Evolutionary conservation across 2,888 invertebrate genomes (phyloP).

Genomic region (Archaeoteleia sp.): DNA sequence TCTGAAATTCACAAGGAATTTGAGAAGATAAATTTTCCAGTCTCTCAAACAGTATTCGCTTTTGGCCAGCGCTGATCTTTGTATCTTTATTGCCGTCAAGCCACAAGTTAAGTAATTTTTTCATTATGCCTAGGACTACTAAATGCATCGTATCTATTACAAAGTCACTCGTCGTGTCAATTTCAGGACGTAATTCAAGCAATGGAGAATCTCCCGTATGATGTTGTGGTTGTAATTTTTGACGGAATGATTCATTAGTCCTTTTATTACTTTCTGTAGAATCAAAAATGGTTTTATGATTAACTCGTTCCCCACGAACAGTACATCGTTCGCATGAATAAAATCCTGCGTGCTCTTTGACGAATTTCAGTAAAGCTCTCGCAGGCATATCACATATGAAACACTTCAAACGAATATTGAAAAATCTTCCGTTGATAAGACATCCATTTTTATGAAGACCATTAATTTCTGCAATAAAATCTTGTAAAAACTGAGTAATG

Average conservation of each 20-base stretch:
- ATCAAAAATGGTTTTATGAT: neutral
- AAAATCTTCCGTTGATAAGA: neutral
- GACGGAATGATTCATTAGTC: neutral
- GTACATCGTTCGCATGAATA: neutral
- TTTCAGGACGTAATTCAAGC: too few relatives aligned
- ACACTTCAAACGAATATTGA: neutral
- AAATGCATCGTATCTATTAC: too few relatives aligned
- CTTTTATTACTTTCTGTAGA: neutral
- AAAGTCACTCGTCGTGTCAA: too few relatives aligned
- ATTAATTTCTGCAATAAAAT: neutral
- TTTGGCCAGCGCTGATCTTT: too few relatives aligned
- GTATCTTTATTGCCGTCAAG: too few relatives aligned
- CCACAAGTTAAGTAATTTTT: too few relatives aligned
- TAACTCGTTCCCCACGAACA: neutral
- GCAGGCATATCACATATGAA: neutral
- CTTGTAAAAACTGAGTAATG: slow-evolving; percentile 6
- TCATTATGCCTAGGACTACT: too few relatives aligned
- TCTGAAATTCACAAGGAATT: neutral
- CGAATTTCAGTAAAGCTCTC: neutral
- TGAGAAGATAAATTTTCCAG: neutral
- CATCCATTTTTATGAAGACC: neutral
- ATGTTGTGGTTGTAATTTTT: neutral
- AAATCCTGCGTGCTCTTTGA: neutral
- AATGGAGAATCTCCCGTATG: neutral
- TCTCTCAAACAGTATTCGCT: neutral